phyloP scores from a whole-genome alignment of 2,113 vertebrate species.

The Dromas ardeola region DNA sequence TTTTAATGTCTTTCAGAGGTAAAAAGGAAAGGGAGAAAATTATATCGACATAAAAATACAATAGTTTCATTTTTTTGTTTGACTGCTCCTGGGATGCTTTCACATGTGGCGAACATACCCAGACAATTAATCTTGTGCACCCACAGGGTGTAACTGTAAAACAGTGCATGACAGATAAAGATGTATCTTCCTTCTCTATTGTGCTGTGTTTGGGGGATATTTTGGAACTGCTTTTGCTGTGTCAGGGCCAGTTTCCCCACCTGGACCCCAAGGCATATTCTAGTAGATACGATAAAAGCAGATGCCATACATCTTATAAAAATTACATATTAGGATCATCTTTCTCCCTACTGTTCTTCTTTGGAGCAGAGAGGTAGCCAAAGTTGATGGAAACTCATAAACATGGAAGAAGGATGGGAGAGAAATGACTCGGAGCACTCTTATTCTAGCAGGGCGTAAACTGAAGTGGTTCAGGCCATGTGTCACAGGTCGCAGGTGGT shows the following conservation, averaged over 20 bases:
- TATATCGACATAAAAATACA: neutral
- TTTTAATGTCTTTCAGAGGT: constrained; percentile 11
- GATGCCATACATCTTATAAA: neutral
- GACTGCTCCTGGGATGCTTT: constrained; percentile 3
- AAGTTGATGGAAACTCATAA: neutral
- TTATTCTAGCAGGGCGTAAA: neutral
- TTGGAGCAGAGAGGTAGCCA: neutral
- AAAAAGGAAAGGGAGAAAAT: neutral
- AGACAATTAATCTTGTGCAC: constrained; percentile 44
- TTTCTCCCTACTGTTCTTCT: neutral
- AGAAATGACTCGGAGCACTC: neutral
- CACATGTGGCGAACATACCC: constrained; percentile 49
- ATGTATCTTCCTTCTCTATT: constrained; percentile 23
- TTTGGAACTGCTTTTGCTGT: constrained; percentile 23
- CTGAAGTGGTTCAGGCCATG: neutral
- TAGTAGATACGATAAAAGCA: neutral
- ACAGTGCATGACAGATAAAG: constrained; percentile 21
- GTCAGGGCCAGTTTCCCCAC: neutral
- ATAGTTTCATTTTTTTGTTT: neutral
- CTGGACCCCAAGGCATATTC: neutral
- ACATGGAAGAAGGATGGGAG: neutral
- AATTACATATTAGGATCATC: neutral
- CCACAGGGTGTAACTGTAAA: constrained; percentile 26
- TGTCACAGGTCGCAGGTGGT: neutral
- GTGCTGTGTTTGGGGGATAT: neutral